Conservation (phyloP, 2,797 vertebrate genomes). For the Ctenopoma multispine region DNA sequence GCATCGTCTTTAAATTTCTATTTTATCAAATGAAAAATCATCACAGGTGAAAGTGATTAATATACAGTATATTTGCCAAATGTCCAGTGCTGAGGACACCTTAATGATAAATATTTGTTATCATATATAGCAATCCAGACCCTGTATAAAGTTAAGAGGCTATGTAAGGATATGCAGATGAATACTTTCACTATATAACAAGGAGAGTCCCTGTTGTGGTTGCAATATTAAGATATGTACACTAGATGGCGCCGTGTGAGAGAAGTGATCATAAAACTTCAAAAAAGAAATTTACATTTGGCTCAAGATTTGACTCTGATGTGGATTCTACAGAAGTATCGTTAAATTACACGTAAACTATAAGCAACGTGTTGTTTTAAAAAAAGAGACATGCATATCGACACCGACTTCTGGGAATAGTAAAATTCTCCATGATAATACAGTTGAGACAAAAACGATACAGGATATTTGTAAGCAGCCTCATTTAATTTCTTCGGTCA, state of each 20-base stretch:
- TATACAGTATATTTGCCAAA: background rate
- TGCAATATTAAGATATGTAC: slow-evolving; percentile 27
- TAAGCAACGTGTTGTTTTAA: background rate
- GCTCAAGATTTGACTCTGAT: too few species aligned
- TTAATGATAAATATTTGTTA: background rate
- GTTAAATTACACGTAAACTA: too few species aligned
- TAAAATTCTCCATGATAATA: background rate
- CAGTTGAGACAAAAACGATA: background rate
- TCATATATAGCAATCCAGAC: background rate
- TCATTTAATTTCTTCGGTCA: background rate
- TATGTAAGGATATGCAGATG: background rate
- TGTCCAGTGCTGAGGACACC: background rate
- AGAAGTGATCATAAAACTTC: slow-evolving; percentile 39
- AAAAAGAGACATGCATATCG: background rate
- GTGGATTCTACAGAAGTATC: background rate
- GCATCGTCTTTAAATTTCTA: slow-evolving; percentile 45
- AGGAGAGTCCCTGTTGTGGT: too few species aligned
- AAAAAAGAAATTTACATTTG: slow-evolving; percentile 25
- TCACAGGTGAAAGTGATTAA: slow-evolving; percentile 21
- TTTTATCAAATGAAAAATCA: slow-evolving; percentile 33
- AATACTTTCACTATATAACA: background rate
- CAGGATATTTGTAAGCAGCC: background rate
- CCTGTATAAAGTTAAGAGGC: background rate
- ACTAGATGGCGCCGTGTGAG: slow-evolving; percentile 70
- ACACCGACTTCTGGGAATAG: too few species aligned